Conservation (phyloP, 2,888 invertebrate species). For the Tenthredo scrophulariae region DNA sequence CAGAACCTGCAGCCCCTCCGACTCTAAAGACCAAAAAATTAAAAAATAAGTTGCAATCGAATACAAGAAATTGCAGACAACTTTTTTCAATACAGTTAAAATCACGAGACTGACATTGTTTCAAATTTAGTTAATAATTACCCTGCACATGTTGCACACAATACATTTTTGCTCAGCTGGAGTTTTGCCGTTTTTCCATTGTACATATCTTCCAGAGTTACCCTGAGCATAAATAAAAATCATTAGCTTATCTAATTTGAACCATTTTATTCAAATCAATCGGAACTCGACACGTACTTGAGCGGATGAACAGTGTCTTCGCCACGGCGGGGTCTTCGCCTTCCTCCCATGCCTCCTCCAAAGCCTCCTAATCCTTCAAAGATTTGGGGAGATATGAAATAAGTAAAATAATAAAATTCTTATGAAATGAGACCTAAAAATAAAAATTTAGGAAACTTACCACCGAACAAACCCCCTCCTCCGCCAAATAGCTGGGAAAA, state of each 20-base stretch:
- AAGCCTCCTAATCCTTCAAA: conserved; percentile 66
- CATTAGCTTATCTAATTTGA: neutral
- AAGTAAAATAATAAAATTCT: neutral
- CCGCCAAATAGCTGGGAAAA: conserved; percentile 86
- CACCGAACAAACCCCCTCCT: conserved; percentile 80
- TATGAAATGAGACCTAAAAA: neutral
- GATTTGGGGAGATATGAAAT: neutral
- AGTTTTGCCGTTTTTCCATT: conserved; percentile 92
- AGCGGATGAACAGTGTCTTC: conserved; percentile 92
- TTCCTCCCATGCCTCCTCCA: conserved; percentile 79
- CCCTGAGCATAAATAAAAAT: conserved; percentile 77
- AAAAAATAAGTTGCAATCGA: conserved; percentile 39
- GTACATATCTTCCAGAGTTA: conserved; percentile 94
- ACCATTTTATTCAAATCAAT: neutral
- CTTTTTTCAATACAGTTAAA: neutral
- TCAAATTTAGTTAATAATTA: conserved; percentile 69
- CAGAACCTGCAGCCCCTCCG: conserved; percentile 86
- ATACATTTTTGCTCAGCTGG: conserved; percentile 90
- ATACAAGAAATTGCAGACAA: neutral
- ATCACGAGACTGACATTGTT: neutral
- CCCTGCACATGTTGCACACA: conserved; percentile 89
- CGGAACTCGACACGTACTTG: conserved; percentile 79
- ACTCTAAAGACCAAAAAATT: conserved; percentile 67
- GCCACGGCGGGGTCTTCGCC: conserved; percentile 83
- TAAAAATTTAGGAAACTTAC: conserved; percentile 23